These are phyloP conservation scores for Isoperla grammatica DNA, from an alignment of 2,888 invertebrate genomes.

Conservation along the genomic window DNA sequence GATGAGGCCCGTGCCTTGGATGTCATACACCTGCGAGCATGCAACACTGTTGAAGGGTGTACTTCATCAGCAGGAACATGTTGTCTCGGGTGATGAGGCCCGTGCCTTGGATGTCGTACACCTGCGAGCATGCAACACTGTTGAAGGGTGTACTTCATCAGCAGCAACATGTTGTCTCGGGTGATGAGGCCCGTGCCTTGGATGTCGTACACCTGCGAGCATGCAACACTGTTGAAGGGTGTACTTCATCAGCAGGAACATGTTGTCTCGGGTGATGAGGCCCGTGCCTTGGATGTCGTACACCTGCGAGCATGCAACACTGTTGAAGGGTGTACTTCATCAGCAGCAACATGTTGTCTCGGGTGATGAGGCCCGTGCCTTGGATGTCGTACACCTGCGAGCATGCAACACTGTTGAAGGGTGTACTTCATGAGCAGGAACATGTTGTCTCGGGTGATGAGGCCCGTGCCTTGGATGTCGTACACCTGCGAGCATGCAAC, in stretches of 20 bases:
- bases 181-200: conserved; percentile 60
- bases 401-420: conserved; percentile 35
- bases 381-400: conserved; percentile 60
- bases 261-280: conserved; percentile 61
- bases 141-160: conserved; percentile 54
- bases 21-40: conserved; percentile 55
- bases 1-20: conserved; percentile 58
- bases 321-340: conserved; percentile 53
- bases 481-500: conserved; percentile 49
- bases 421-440: conserved; percentile 57
- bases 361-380: conserved; percentile 57
- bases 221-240: conserved; percentile 42
- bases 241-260: conserved; percentile 58
- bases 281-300: conserved; percentile 65
- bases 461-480: conserved; percentile 59
- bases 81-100: conserved; percentile 62
- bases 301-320: conserved; percentile 44
- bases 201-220: conserved; percentile 57
- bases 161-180: conserved; percentile 64
- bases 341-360: conserved; percentile 66
- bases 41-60: conserved; percentile 44
- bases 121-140: conserved; percentile 41
- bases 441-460: conserved; percentile 65
- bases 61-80: conserved; percentile 61
- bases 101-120: conserved; percentile 63